Evolutionary conservation across 2,888 invertebrate species (phyloP).

Genomic region (Andricus curvator): DNA sequence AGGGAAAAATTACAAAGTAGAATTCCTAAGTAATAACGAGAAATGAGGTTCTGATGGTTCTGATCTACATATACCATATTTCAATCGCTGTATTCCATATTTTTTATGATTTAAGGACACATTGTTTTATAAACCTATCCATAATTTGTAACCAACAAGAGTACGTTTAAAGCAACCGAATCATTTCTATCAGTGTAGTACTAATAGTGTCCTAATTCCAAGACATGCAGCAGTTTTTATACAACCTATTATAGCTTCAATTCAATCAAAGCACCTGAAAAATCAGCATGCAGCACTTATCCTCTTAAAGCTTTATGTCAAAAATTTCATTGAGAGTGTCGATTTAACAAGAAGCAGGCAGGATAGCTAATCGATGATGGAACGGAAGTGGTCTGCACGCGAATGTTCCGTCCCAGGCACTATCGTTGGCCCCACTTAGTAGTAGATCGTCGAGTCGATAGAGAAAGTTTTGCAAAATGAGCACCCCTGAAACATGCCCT

Average conservation of each 20-base stretch:
- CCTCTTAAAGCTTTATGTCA: background rate
- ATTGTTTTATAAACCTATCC: too few species aligned
- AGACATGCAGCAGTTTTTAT: too few species aligned
- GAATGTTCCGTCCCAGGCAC: conserved; percentile 36
- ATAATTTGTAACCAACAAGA: too few species aligned
- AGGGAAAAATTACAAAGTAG: too few species aligned
- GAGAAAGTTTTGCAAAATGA: conserved; percentile 44
- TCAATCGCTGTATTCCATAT: too few species aligned
- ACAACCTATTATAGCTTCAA: background rate
- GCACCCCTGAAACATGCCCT: conserved; percentile 56
- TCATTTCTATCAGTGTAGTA: too few species aligned
- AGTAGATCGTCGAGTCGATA: conserved; percentile 32
- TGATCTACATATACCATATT: too few species aligned
- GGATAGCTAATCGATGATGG: conserved; percentile 35
- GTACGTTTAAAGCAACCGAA: too few species aligned
- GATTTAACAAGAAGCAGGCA: conserved; percentile 23
- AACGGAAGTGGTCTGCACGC: conserved; percentile 26
- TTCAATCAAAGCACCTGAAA: background rate
- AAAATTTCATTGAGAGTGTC: conserved; percentile 7
- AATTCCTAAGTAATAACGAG: too few species aligned
- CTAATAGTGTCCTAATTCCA: too few species aligned
- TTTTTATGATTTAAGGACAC: too few species aligned
- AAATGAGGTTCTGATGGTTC: too few species aligned
- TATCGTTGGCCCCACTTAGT: conserved; percentile 36
- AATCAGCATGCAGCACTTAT: background rate